Conservation (phyloP, 2,888 invertebrate genomes). For the Empis stercorea region DNA sequence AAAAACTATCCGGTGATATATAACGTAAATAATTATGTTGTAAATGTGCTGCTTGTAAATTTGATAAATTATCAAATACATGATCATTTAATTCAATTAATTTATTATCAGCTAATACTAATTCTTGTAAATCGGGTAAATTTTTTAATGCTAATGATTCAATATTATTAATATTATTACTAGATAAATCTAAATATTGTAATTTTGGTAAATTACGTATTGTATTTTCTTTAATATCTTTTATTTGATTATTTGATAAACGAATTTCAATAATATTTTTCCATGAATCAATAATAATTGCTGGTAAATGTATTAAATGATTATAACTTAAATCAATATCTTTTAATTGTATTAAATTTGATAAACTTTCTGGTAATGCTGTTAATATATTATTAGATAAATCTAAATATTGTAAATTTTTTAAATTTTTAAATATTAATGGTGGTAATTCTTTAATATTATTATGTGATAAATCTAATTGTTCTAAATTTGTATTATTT, state of each 20-base stretch:
- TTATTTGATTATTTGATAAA: conserved; percentile 61
- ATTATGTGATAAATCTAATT: conserved; percentile 63
- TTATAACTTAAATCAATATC: conserved; percentile 68
- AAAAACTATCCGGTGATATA: conserved; percentile 61
- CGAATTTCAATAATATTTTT: conserved; percentile 56
- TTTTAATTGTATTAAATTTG: conserved; percentile 52
- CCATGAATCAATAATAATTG: conserved; percentile 55
- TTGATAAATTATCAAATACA: conserved; percentile 63
- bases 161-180: conserved; percentile 63
- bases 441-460: conserved; percentile 54
- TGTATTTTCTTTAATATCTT: conserved; percentile 54
- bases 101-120: conserved; percentile 59
- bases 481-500: conserved; percentile 49
- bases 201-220: conserved; percentile 59
- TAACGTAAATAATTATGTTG: conserved; percentile 66
- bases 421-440: conserved; percentile 46
- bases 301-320: conserved; percentile 54
- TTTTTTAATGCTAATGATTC: conserved; percentile 58
- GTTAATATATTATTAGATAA: conserved; percentile 65
- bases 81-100: conserved; percentile 61
- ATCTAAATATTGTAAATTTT: conserved; percentile 59
- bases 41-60: conserved; percentile 49
- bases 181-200: conserved; percentile 63
- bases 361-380: conserved; percentile 57
- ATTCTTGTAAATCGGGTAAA: conserved; percentile 53